These are phyloP conservation scores for Pimpla rufipes DNA, from an alignment of 2,888 invertebrate species.

Conservation along the genomic window DNA sequence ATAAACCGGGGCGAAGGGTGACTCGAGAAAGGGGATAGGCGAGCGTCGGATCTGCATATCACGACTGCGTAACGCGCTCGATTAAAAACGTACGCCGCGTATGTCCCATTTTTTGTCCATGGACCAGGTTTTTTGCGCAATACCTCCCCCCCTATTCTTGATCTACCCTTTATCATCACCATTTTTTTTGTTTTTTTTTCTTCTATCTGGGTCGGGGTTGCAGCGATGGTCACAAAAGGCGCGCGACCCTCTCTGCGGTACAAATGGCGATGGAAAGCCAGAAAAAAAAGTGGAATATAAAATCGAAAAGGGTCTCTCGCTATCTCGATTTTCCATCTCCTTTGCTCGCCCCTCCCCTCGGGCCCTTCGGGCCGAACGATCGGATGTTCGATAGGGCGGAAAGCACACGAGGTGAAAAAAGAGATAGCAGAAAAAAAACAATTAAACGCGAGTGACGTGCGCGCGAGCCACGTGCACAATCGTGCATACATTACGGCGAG, in stretches of 20 bases:
- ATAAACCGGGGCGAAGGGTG: conserved; percentile 58
- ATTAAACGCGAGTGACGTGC: conserved; percentile 47
- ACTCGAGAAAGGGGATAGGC: conserved; percentile 45
- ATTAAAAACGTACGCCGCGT: conserved; percentile 78
- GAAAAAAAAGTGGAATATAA: conserved; percentile 59
- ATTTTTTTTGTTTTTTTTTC: conserved; percentile 59
- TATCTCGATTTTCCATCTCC: conserved; percentile 48
- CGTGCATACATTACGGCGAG: neutral
- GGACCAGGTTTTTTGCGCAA: conserved; percentile 66
- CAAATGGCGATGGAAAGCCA: conserved; percentile 54
- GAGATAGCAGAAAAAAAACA: conserved; percentile 39
- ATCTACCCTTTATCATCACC: conserved; percentile 52
- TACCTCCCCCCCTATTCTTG: conserved; percentile 56
- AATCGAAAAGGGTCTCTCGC: conserved; percentile 61
- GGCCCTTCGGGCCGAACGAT: conserved; percentile 44
- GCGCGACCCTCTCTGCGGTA: conserved; percentile 59
- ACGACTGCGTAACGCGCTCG: conserved; percentile 78
- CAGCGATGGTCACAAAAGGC: conserved; percentile 58
- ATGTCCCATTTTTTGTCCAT: conserved; percentile 75
- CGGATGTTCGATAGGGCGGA: conserved; percentile 42
- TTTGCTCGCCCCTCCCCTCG: conserved; percentile 26
- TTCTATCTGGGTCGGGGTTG: conserved; percentile 44
- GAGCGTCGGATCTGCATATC: conserved; percentile 80
- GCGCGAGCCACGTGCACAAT: conserved; percentile 31
- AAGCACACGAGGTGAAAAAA: conserved; percentile 33